Evolutionary conservation across 2,888 invertebrate genomes (phyloP).

Genomic region (Tipula unca): DNA sequence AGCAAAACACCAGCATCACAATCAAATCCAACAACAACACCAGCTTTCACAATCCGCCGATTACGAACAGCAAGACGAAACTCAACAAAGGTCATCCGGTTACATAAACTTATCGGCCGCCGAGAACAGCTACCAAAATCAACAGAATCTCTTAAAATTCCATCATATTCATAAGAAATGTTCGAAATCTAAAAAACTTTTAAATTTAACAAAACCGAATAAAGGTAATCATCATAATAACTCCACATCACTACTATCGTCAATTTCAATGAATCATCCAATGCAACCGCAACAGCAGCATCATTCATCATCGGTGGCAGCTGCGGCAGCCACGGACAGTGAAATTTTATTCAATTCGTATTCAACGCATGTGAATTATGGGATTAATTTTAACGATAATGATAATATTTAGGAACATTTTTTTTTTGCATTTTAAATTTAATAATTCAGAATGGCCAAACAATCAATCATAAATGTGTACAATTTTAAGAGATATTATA

Average conservation of each 20-base stretch:
- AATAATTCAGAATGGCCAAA: not conserved
- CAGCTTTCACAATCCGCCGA: not conserved
- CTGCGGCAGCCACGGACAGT: not conserved
- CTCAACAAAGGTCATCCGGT: not conserved
- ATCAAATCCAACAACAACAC: not conserved
- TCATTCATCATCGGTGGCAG: not conserved
- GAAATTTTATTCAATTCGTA: not conserved
- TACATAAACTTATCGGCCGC: not conserved
- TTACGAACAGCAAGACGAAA: not conserved
- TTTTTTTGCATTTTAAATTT: not conserved
- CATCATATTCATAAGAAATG: not conserved
- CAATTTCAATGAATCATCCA: not conserved
- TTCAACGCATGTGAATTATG: not conserved
- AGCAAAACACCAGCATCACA: not conserved
- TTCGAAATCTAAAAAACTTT: not conserved
- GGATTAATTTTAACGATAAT: not conserved
- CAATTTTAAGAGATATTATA: not conserved
- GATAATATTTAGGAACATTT: not conserved
- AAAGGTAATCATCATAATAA: not conserved
- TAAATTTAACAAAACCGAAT: not conserved
- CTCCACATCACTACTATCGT: not conserved
- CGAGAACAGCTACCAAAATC: constrained; percentile 17
- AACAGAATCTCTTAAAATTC: constrained; percentile 1
- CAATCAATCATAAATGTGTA: not conserved
- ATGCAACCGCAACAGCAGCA: not conserved